Base-by-base conservation (phyloP, 2,888 invertebrate genomes). In the Protonemura montana region DNA sequence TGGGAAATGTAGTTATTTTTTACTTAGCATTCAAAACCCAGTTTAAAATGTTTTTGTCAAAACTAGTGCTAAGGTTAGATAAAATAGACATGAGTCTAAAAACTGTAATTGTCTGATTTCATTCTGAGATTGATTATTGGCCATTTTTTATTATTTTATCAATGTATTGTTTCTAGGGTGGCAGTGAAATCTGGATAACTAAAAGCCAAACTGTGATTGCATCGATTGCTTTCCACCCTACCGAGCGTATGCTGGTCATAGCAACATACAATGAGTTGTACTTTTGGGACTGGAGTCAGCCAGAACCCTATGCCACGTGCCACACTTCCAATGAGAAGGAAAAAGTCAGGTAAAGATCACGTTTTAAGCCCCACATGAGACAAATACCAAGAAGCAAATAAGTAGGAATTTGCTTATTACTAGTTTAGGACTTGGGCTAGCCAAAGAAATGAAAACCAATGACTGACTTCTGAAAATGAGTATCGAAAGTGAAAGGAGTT, bases 231-330 rank as follows among this genome's bases (percentile, higher is more conserved):
- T 97, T 98, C 91, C 97, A 98, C 91, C 98, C 97, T 0, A 93
- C 94, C 28, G 96, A 96, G 89, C 94, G 96, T 89, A 92, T 97
- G 87, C 92, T 98, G 85, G 97, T 96, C n/a, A 96, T 97, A 89
- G 97, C 97, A 27, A 96, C 97, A 0, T 94, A 93, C 90, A 97
- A 97, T 92, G 95, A 96, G 90, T 93, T 98, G 10, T 95, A 96
- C 90, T 97, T 97, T 91, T 98, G 97, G 97, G 96, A 97, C 90
- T 97, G 97, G 97, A 95, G 94, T 89, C 94, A 94, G 89, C 94
- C 95, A 0, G 93, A 95, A 87, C 96, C 96, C 0, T 96, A 96
- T 90, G 95, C 95, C 85, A 94, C 94, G 90, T 94, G 95, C 87
- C 93, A 94, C 42, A 97, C 97, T n/a, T 93, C 93, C 88, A 94